Evolutionary conservation across 2,113 vertebrate genomes (phyloP).

Genomic region (Myanophis thanlyinensis): DNA sequence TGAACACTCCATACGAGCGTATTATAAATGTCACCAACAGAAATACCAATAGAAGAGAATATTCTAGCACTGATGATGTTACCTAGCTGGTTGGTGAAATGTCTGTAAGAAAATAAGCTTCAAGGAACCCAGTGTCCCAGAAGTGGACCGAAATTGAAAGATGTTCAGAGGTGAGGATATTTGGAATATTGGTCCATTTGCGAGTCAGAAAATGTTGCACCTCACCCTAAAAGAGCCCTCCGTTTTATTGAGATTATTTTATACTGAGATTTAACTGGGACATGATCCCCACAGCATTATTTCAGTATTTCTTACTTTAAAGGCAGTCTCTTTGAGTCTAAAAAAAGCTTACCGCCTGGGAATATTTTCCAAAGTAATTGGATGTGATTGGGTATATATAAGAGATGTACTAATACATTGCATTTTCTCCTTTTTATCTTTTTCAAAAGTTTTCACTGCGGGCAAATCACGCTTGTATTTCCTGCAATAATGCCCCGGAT

Average conservation of each 20-base stretch:
- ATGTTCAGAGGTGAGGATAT: neutral
- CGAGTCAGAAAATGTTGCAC: neutral
- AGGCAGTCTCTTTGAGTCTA: neutral
- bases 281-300: neutral
- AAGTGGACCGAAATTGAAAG: neutral
- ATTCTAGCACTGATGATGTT: neutral
- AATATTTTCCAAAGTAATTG: neutral
- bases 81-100: neutral
- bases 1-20: neutral
- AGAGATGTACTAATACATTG: neutral
- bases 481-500: slow-evolving; percentile 64
- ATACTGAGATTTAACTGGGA: neutral
- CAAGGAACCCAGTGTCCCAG: neutral
- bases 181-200: neutral
- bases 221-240: neutral
- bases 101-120: neutral
- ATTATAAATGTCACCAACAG: neutral
- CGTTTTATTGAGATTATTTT: neutral
- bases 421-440: neutral
- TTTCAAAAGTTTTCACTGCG: neutral
- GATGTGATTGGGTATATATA: neutral
- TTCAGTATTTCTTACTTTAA: neutral
- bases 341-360: neutral
- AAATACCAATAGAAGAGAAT: neutral
- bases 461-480: rapidly evolving